phyloP scores from a whole-genome alignment of 2,797 vertebrate genomes.

The Decapterus maruadsi region DNA sequence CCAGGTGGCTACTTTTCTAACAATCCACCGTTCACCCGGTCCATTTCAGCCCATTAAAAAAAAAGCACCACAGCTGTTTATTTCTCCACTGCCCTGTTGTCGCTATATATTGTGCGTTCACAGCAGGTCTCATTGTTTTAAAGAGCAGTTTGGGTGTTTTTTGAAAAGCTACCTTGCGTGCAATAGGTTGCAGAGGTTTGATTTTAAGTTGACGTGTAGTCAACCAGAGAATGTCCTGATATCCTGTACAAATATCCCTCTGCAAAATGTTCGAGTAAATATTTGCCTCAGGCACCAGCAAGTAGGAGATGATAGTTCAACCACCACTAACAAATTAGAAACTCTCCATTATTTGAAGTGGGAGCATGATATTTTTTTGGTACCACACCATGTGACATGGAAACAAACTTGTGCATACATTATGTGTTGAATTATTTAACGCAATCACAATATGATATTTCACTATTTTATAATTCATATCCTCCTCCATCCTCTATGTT shows the following conservation, averaged over 20 bases:
- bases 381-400: background rate
- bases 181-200: background rate
- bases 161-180: conserved; percentile 20
- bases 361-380: background rate
- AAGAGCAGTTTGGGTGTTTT: background rate
- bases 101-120: background rate
- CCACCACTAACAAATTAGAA: background rate
- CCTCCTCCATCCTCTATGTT: background rate
- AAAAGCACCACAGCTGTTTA: background rate
- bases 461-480: background rate
- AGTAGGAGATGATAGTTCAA: background rate
- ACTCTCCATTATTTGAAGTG: background rate
- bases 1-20: background rate
- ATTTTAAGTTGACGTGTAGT: background rate
- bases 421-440: conserved; percentile 6
- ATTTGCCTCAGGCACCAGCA: conserved; percentile 9
- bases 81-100: conserved; percentile 2
- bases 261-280: conserved; percentile 12
- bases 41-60: background rate
- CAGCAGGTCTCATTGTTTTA: background rate
- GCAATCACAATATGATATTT: background rate
- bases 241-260: background rate
- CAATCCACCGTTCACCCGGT: background rate
- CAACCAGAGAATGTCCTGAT: background rate
- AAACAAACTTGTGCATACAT: background rate